Percentiles rank a stretch among this genome's conserved stretches.
Evolutionary conservation across 2,888 invertebrate species (phyloP).

Genomic region (Xiphydria camelus): DNA sequence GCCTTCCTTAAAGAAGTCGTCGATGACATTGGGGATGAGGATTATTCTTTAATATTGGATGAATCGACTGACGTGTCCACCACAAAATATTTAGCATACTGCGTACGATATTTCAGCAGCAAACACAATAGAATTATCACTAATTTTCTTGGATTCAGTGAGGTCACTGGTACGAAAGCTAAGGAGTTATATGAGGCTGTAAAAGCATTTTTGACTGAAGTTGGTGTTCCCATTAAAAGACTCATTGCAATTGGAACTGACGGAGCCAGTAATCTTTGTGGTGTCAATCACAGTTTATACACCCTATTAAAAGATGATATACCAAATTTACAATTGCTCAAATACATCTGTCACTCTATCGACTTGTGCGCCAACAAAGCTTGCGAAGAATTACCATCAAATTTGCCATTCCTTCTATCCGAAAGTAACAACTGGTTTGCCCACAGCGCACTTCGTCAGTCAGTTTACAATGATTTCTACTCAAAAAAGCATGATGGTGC

Average conservation of each 20-base stretch:
- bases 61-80: constrained; percentile 30
- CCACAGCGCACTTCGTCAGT: constrained; percentile 23
- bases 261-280: constrained; percentile 29
- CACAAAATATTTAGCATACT: constrained; percentile 23
- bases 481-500: constrained; percentile 10
- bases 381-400: constrained; percentile 21
- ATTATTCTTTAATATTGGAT: constrained; percentile 26
- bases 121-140: constrained; percentile 16
- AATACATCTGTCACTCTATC: constrained; percentile 31
- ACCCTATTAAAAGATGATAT: constrained; percentile 23
- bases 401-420: constrained; percentile 27
- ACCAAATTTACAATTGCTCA: constrained; percentile 21
- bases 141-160: constrained; percentile 24
- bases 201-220: constrained; percentile 9
- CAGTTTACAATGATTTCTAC: constrained; percentile 12
- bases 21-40: constrained; percentile 22
- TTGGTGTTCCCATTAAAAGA: constrained; percentile 18
- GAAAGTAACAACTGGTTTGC: constrained; percentile 31
- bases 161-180: constrained; percentile 22
- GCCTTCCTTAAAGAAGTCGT: constrained; percentile 21
- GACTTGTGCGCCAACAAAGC: constrained; percentile 30
- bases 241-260: constrained; percentile 31
- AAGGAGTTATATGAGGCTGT: constrained; percentile 16
- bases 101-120: constrained; percentile 24
- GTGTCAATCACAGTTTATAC: constrained; percentile 22